Evolutionary conservation across 2,888 invertebrate species (phyloP), one percentile per base, ranked within the genome.

Genomic region (Meliscaeva auricollis): DNA sequence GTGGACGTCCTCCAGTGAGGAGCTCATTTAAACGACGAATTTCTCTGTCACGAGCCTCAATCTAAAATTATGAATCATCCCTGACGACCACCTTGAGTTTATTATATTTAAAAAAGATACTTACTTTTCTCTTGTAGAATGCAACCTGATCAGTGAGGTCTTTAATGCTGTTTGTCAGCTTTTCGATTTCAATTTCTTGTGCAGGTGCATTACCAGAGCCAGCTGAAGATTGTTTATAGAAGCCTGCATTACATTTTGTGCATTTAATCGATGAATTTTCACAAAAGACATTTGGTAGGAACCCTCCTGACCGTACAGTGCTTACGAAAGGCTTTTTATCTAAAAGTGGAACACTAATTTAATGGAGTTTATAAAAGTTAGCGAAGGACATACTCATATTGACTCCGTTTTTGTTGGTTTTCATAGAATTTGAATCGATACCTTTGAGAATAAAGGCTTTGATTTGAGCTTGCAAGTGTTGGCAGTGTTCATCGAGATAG

Each of bases 1-100:
- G 89, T 0, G 96, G 95, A 87, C 96, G 93, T 1, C 96, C 96
- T 60, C 96, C 96, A 90, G 95, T 94, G n/a, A 96, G 91, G 90
- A 96, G 92, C 83, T 94, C 94, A 89, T 94, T 95, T 15, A 97
- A 91, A 52, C 96, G 93, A 38, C 93, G 90, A 88, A 96, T 96
- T 93, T 97, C 96, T 89, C 94, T 94, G 88, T 96, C 96, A 0
- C 92, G 88, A 0, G 91, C 88, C 76, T 92, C 92, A 35, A 91
- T 77, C 90, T 90, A n/a, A 35, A 70, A 54, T 20, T 0, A n/a
- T n/a, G n/a, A n/a, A n/a, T n/a, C n/a, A n/a, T n/a, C n/a, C n/a
- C n/a, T n/a, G n/a, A n/a, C n/a, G n/a, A n/a, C n/a, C n/a, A n/a
- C n/a, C n/a, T n/a, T n/a, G n/a, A n/a, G n/a, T n/a, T n/a, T n/a